A percentile compares a stretch with the other conserved stretches of the same genome.
Evolutionary conservation across 2,888 invertebrate species (phyloP).

Genomic region (Erynnis tages): DNA sequence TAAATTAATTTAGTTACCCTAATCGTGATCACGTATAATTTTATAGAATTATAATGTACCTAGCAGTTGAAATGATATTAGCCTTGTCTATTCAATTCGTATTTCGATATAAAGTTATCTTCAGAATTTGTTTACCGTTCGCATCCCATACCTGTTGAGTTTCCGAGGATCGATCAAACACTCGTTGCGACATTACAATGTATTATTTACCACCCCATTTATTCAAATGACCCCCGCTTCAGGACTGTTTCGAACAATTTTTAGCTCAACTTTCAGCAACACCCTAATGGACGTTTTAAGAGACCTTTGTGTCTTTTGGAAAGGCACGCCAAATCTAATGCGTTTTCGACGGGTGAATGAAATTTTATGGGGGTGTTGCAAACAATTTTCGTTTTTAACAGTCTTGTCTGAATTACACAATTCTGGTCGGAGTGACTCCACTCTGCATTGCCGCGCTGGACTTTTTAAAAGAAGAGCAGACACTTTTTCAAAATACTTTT

Average conservation of each 20-base stretch:
- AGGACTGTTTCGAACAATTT: constrained; percentile 20
- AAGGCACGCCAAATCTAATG: not conserved
- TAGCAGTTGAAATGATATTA: no score
- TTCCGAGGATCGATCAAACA: constrained; percentile 47
- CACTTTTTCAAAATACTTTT: no score
- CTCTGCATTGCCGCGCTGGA: no score
- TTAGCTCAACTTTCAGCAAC: not conserved
- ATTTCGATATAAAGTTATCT: constrained; percentile 40
- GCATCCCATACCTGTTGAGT: constrained; percentile 50
- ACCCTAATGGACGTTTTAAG: not conserved
- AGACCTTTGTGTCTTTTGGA: not conserved
- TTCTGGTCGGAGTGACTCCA: no score
- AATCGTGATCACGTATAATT: no score
- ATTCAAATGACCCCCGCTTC: constrained; percentile 34
- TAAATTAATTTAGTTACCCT: no score
- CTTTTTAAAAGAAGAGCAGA: no score
- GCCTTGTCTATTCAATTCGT: not conserved
- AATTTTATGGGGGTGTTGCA: no score
- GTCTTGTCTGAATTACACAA: no score
- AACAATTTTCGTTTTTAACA: no score
- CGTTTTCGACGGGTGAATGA: no score
- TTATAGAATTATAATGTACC: no score
- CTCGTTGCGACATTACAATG: constrained; percentile 42
- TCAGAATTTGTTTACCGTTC: constrained; percentile 47
- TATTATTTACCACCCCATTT: constrained; percentile 38